phyloP scores from a whole-genome alignment of 2,797 vertebrate species.

The Ibycter americanus region DNA sequence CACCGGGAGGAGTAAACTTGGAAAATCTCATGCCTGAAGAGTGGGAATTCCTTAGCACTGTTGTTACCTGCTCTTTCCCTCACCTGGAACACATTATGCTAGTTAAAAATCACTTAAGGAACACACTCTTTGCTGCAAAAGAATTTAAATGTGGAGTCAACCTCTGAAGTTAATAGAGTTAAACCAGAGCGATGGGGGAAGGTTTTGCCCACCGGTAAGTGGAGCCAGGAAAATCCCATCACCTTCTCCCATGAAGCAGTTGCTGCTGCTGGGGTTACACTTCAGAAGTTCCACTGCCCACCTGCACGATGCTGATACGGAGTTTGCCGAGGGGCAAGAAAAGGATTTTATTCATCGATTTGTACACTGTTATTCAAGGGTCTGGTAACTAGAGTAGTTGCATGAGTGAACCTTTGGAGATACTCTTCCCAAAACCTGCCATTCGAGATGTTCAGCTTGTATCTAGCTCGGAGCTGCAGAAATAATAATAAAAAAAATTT shows the following conservation, averaged over 20 bases:
- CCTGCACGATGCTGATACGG: background rate
- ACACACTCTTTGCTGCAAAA: background rate
- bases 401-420: accelerated
- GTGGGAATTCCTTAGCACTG: background rate
- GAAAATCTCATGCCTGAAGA: background rate
- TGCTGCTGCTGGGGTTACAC: background rate
- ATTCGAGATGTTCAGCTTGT: background rate
- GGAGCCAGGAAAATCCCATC: background rate
- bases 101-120: background rate
- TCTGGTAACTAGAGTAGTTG: background rate
- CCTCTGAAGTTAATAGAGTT: background rate
- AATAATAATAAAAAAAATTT: no score
- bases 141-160: background rate
- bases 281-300: background rate
- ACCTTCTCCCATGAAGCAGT: background rate
- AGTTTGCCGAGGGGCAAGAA: background rate
- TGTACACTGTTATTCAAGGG: background rate
- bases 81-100: background rate
- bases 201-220: background rate
- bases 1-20: background rate
- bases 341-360: background rate
- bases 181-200: background rate
- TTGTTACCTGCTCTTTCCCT: background rate
- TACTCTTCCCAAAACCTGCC: background rate
- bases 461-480: background rate